Evolutionary conservation across 2,888 invertebrate genomes (phyloP).

Genomic region (Plagodis pulveraria): DNA sequence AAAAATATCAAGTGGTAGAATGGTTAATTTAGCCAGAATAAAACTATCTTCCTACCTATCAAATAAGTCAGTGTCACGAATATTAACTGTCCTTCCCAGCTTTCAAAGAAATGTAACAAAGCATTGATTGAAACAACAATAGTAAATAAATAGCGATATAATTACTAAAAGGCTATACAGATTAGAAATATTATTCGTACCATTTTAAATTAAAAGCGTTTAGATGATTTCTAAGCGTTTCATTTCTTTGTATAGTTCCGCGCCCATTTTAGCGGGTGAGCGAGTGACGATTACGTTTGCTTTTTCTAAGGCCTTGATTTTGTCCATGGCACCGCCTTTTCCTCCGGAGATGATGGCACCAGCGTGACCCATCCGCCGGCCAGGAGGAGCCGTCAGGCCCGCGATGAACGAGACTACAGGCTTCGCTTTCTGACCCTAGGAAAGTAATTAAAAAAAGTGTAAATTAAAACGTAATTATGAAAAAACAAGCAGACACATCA

Average conservation of each 20-base stretch:
- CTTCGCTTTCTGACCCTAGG: slow-evolving; percentile 94
- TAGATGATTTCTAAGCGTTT: slow-evolving; percentile 89
- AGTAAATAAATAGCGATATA: slow-evolving; percentile 72
- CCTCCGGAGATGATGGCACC: slow-evolving; percentile 99
- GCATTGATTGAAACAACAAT: slow-evolving; percentile 52
- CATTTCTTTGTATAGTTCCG: slow-evolving; percentile 95
- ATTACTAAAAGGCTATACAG: slow-evolving; percentile 71
- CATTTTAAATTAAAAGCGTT: slow-evolving; percentile 41
- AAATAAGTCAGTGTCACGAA: slow-evolving; percentile 44
- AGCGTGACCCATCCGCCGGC: slow-evolving; percentile 99
- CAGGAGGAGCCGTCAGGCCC: slow-evolving; percentile 98
- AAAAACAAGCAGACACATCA: too few relatives aligned
- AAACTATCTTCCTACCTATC: not conserved
- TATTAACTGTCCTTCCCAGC: slow-evolving; percentile 37
- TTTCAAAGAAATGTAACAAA: slow-evolving; percentile 34
- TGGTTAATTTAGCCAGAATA: slow-evolving; percentile 11
- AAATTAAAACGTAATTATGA: too few relatives aligned
- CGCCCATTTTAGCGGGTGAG: slow-evolving; percentile 98
- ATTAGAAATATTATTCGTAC: slow-evolving; percentile 52
- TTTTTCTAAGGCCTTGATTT: slow-evolving; percentile 96
- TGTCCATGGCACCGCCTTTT: slow-evolving; percentile 98
- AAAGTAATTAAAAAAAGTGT: slow-evolving; percentile 30
- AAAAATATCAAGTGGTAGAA: slow-evolving; percentile 28
- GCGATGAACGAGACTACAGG: slow-evolving; percentile 99
- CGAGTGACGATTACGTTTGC: slow-evolving; percentile 97